phyloP scores from a whole-genome alignment of 1,140 invertebrate species.

The Stegodyphus dumicola region DNA sequence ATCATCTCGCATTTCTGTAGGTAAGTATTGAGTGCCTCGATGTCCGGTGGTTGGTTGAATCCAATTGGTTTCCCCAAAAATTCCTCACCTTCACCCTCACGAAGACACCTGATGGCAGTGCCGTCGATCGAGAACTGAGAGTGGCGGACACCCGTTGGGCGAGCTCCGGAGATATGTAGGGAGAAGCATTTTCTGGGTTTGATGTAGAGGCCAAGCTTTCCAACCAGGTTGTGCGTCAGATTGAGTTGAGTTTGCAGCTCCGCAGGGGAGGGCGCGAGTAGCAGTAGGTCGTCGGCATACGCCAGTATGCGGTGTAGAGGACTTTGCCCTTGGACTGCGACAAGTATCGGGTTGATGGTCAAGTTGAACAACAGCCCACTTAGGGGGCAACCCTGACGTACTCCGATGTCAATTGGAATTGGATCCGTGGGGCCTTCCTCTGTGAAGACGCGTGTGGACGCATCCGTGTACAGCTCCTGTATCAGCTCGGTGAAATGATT shows the following conservation, averaged over 20 bases:
- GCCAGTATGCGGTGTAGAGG: rapidly evolving
- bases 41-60: background rate
- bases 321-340: rapidly evolving
- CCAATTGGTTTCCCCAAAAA: background rate
- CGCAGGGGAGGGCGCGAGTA: rapidly evolving
- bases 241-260: background rate
- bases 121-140: background rate
- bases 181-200: background rate
- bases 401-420: background rate
- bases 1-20: background rate
- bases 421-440: rapidly evolving
- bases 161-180: background rate
- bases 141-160: background rate
- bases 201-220: rapidly evolving
- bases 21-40: background rate
- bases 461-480: background rate
- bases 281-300: background rate
- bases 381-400: background rate
- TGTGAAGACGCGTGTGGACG: background rate
- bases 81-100: background rate
- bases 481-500: background rate
- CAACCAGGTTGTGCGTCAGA: background rate
- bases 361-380: background rate
- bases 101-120: rapidly evolving
- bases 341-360: background rate